A percentile compares a stretch with the other conserved stretches of the same genome.
These are phyloP conservation scores for Actias luna DNA, from an alignment of 2,888 invertebrate species.

Conservation along the genomic window DNA sequence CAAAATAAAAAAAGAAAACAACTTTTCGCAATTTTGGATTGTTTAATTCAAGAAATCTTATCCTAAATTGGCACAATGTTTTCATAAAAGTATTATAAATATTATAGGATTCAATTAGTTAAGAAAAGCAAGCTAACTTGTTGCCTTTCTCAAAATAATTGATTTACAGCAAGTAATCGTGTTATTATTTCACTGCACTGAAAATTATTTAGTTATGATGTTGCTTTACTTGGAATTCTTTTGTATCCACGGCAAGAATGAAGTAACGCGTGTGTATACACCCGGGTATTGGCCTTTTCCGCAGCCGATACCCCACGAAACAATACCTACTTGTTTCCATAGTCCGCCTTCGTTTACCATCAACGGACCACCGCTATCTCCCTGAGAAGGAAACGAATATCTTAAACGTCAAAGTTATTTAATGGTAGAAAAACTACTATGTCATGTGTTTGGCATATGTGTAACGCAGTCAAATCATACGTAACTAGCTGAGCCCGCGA, in stretches of 20 bases:
- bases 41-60: constrained; percentile 43
- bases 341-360: constrained; percentile 88
- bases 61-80: constrained; percentile 54
- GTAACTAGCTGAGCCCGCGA: no score
- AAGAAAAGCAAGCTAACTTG: constrained; percentile 68
- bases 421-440: neutral
- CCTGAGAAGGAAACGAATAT: constrained; percentile 75
- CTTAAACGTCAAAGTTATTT: neutral
- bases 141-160: constrained; percentile 79
- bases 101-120: constrained; percentile 58
- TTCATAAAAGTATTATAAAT: constrained; percentile 26
- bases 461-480: no score
- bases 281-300: constrained; percentile 96
- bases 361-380: constrained; percentile 94
- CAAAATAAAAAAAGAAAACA: constrained; percentile 15
- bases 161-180: constrained; percentile 23
- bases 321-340: constrained; percentile 93
- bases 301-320: constrained; percentile 96
- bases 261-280: constrained; percentile 92
- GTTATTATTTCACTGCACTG: neutral
- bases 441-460: no score
- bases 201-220: neutral
- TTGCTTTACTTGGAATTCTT: constrained; percentile 87
- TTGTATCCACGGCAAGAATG: constrained; percentile 92
- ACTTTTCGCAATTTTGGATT: constrained; percentile 20